Conservation (phyloP, 1,140 invertebrate species). For the Drosophila rhopaloa region DNA sequence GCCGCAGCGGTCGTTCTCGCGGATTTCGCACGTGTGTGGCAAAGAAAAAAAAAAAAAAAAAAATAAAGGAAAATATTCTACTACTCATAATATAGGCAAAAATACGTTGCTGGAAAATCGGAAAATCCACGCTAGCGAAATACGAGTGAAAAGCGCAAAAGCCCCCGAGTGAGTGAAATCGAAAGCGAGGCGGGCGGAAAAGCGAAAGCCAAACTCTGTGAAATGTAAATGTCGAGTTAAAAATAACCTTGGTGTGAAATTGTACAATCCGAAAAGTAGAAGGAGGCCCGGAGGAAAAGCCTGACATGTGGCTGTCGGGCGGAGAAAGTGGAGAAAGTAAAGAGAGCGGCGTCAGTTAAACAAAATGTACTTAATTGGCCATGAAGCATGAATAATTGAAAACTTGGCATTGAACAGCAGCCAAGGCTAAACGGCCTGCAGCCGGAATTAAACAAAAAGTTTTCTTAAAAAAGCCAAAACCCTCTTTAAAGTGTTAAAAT, state of each 20-base stretch:
- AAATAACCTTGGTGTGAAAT: slow-evolving; percentile 63
- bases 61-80: slow-evolving; percentile 10
- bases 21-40: slow-evolving; percentile 60
- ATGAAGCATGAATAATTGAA: slow-evolving; percentile 35
- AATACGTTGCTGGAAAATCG: slow-evolving; percentile 19
- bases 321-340: slow-evolving; percentile 25
- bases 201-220: slow-evolving; percentile 45
- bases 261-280: slow-evolving; percentile 32
- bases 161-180: slow-evolving; percentile 30
- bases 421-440: slow-evolving; percentile 32
- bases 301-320: slow-evolving; percentile 25
- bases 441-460: background rate
- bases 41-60: slow-evolving; percentile 7
- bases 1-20: slow-evolving; percentile 43
- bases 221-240: slow-evolving; percentile 52
- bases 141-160: slow-evolving; percentile 5
- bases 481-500: background rate
- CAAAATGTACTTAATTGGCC: slow-evolving; percentile 42
- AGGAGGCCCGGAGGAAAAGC: slow-evolving; percentile 1
- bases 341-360: slow-evolving; percentile 16
- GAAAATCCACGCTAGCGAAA: slow-evolving; percentile 18
- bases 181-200: slow-evolving; percentile 21
- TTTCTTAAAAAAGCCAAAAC: background rate
- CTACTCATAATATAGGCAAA: background rate
- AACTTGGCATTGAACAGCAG: slow-evolving; percentile 39